Percentiles rank a stretch among this genome's conserved stretches.
Conservation (phyloP, 2,797 vertebrate species). For the Clarias laeviceps region DNA sequence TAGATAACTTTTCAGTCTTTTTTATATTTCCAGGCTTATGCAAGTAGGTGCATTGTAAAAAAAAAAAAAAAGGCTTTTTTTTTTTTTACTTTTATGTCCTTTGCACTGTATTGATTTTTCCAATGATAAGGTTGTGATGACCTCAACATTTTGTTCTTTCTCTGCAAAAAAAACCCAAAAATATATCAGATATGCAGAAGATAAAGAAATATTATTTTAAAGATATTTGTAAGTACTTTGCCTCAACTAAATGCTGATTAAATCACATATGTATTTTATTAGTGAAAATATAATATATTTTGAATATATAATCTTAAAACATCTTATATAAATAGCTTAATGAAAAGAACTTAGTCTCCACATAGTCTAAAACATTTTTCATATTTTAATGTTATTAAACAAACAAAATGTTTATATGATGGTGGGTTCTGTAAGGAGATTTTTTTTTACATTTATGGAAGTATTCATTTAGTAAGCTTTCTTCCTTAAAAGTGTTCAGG, state of each 20-base stretch:
- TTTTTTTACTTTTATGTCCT: background rate
- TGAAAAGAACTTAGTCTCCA: background rate
- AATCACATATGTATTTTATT: background rate
- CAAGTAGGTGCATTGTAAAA: background rate
- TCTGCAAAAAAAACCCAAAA: background rate
- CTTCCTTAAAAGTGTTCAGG: background rate
- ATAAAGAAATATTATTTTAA: background rate
- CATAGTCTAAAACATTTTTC: background rate
- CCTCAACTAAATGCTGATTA: background rate
- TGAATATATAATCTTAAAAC: too few species aligned
- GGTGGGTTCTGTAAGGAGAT: background rate
- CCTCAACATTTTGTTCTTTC: background rate
- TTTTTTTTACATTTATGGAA: background rate
- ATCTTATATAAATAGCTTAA: background rate
- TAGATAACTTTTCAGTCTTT: background rate
- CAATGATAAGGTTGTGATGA: background rate
- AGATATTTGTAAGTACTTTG: background rate
- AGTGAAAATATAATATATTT: background rate
- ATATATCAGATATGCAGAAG: background rate
- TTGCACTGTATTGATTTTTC: background rate
- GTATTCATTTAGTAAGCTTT: background rate
- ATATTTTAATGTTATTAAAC: background rate
- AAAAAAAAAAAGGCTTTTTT: too few species aligned
- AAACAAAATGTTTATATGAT: background rate
- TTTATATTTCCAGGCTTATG: background rate